These are phyloP conservation scores for Haplotaxodon microlepis DNA, from an alignment of 2,113 vertebrate species.

Conservation along the genomic window DNA sequence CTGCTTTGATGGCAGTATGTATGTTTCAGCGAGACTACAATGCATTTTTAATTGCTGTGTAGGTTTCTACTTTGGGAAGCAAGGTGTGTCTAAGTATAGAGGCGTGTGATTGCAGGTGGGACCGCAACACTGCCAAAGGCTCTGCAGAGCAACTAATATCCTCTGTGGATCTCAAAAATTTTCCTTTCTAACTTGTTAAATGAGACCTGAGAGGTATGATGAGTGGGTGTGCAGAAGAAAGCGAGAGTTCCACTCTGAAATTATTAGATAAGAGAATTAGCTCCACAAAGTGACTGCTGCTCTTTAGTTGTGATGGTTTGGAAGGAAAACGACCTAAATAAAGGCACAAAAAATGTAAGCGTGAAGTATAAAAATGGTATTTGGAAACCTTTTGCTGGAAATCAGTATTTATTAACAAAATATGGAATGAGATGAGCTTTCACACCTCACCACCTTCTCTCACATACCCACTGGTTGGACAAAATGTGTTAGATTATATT, in stretches of 20 bases:
- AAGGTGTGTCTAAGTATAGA: slow-evolving; percentile 23
- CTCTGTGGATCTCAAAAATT: slow-evolving; percentile 27
- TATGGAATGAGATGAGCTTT: neutral
- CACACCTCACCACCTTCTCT: neutral
- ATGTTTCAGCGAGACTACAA: neutral
- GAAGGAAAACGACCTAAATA: neutral
- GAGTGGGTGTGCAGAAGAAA: slow-evolving; percentile 32
- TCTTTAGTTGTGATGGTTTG: neutral
- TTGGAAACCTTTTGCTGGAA: neutral
- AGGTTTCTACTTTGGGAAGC: neutral
- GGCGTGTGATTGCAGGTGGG: slow-evolving; percentile 14
- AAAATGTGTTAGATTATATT: neutral
- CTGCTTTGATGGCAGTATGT: neutral
- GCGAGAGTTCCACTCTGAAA: slow-evolving; percentile 36
- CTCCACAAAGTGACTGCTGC: neutral
- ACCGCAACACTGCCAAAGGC: slow-evolving; percentile 12
- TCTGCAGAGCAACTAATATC: slow-evolving; percentile 17
- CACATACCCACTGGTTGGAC: neutral
- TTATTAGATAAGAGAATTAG: slow-evolving; percentile 37
- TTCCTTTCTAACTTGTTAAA: slow-evolving; percentile 37
- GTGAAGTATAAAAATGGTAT: neutral
- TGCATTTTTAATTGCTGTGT: slow-evolving; percentile 24
- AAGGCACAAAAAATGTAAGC: neutral
- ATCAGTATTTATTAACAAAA: neutral
- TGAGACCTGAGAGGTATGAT: slow-evolving; percentile 33